Base-by-base conservation (phyloP, 2,113 vertebrate species). In the Otus sunia region DNA sequence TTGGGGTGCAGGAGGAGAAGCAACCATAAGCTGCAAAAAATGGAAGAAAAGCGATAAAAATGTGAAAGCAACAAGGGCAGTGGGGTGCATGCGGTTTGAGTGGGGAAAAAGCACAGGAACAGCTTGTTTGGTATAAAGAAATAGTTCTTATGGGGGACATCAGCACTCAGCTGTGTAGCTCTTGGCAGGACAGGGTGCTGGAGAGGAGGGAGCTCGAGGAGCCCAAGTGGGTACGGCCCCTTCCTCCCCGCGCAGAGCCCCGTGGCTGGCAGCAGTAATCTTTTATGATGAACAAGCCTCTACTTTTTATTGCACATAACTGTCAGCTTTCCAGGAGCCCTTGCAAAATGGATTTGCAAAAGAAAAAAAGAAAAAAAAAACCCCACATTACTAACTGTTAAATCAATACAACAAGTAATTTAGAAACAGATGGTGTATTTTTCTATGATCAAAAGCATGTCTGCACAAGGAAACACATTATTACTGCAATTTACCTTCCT, bases 371-470 rank as follows among this genome's bases (percentile, higher is more conserved):
- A 41, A 37, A 78, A 23, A 12, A 30, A 56, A 25, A 9, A 18
- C 20, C 49, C 60, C 10, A 10, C 0, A 2, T 91, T 94, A 81
- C 59, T 97, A 90, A 94, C 92, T 89, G 95, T 84, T 92, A 93
- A 96, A 97, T 97, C 96, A 85, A 96, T 97, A 96, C 91, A 94
- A 81, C 78, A 95, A 96, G 96, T 96, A 86, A 94, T 96, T 94
- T 90, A 95, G 96, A 92, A 96, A 81, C 89, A 96, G 96, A 77
- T 85, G 82, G 91, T 92, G 82, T 92, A 76, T 94, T 97, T 96
- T 96, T 87, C 87, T 88, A 45, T 94, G 94, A 94, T 97, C 91
- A 91, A 94, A 94, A 89, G 94, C 85, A 60, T 94, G 95, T 93
- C 95, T 96, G 95, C 85, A 93, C 82, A 89, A 96, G 88, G 91